phyloP scores from a whole-genome alignment of 2,113 vertebrate genomes.

The Chiloscyllium plagiosum region DNA sequence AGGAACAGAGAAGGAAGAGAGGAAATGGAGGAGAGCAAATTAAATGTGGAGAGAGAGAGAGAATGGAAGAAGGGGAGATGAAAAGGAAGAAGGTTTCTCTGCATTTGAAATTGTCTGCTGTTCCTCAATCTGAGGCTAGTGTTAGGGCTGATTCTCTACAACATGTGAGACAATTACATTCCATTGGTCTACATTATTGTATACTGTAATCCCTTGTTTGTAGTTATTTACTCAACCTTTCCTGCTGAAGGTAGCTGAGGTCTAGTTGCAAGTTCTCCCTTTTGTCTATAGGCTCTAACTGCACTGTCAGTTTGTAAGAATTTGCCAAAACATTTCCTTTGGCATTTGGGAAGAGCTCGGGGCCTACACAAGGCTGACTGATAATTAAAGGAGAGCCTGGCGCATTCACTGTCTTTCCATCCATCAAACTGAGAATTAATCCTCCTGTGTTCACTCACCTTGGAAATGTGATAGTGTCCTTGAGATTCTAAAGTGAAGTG shows the following conservation, averaged over 20 bases:
- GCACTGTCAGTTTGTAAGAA: not conserved
- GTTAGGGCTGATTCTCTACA: not conserved
- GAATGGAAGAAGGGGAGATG: slow-evolving; percentile 29
- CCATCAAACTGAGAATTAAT: not conserved
- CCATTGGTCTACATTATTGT: not conserved
- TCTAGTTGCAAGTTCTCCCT: not conserved
- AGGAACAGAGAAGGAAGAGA: slow-evolving; percentile 34
- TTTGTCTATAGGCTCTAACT: not conserved
- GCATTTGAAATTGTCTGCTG: not conserved
- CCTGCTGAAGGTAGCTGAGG: not conserved
- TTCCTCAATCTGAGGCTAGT: not conserved
- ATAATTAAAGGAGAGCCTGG: not conserved
- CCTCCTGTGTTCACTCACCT: not conserved
- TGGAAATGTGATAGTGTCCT: not conserved
- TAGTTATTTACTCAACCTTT: not conserved
- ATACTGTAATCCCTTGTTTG: not conserved
- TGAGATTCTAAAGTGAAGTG: not conserved
- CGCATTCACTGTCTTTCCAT: not conserved
- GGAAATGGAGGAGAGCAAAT: slow-evolving; percentile 36
- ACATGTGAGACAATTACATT: not conserved
- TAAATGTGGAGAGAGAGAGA: slow-evolving; percentile 38
- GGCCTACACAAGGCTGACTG: not conserved
- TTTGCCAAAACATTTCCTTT: not conserved
- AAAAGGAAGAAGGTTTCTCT: not conserved
- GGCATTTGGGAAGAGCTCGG: not conserved